phyloP scores from a whole-genome alignment of 2,888 invertebrate genomes.

The Yponomeuta plumbellus region DNA sequence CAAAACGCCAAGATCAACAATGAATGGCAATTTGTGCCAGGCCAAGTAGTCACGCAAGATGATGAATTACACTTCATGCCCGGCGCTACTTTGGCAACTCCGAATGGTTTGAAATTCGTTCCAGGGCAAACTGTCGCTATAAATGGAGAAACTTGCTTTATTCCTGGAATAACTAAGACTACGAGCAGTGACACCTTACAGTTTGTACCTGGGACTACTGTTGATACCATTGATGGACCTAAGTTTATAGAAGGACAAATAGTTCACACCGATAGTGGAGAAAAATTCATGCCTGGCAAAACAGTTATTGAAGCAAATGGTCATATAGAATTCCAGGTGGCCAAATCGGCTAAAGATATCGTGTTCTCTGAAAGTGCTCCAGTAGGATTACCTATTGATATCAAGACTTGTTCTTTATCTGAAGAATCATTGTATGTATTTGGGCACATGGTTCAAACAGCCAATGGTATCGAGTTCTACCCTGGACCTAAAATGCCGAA shows the following conservation, averaged over 20 bases:
- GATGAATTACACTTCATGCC: slow-evolving; percentile 77
- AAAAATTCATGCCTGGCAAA: slow-evolving; percentile 80
- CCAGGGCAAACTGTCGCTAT: slow-evolving; percentile 78
- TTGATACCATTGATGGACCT: slow-evolving; percentile 78
- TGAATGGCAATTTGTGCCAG: slow-evolving; percentile 80
- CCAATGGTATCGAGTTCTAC: slow-evolving; percentile 80
- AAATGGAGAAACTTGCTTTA: slow-evolving; percentile 73
- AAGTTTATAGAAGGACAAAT: slow-evolving; percentile 82
- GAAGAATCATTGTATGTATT: slow-evolving; percentile 75
- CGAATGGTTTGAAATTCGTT: slow-evolving; percentile 79
- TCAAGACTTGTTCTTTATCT: slow-evolving; percentile 69
- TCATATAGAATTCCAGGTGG: slow-evolving; percentile 75
- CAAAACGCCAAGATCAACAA: slow-evolving; percentile 73
- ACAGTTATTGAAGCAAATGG: slow-evolving; percentile 68
- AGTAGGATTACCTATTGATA: slow-evolving; percentile 76
- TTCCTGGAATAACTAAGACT: slow-evolving; percentile 76
- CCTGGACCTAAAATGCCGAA: slow-evolving; percentile 73
- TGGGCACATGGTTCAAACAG: slow-evolving; percentile 81
- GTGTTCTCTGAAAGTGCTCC: slow-evolving; percentile 72
- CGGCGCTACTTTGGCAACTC: slow-evolving; percentile 79
- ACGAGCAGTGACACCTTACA: slow-evolving; percentile 54
- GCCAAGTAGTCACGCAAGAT: slow-evolving; percentile 77
- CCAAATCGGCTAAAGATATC: slow-evolving; percentile 75
- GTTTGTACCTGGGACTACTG: slow-evolving; percentile 79
- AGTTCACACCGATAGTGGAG: slow-evolving; percentile 74